Evolutionary conservation across 2,113 vertebrate genomes (phyloP).

Genomic region (Jaculus jaculus): DNA sequence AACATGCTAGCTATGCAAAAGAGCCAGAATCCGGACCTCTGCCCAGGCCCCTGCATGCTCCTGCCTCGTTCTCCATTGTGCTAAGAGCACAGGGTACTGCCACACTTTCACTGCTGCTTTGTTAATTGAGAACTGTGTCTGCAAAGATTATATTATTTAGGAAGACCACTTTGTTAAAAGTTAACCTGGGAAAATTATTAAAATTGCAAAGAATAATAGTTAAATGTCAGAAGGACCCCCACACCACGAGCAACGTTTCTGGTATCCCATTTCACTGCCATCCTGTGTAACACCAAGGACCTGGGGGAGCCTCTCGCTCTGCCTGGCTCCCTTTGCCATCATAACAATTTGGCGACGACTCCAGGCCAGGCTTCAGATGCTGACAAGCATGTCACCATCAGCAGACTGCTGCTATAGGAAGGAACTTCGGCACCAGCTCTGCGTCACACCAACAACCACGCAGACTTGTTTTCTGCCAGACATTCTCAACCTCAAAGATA

Average conservation of each 20-base stretch:
- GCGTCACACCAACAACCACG: not conserved
- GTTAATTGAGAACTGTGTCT: not conserved
- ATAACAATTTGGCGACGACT: not conserved
- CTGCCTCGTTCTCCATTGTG: not conserved
- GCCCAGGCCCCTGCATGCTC: too few species aligned
- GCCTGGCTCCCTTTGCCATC: slow-evolving; percentile 19
- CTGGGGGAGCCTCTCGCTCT: not conserved
- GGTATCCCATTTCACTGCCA: not conserved
- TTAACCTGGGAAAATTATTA: not conserved
- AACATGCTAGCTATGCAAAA: not conserved
- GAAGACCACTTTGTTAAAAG: not conserved
- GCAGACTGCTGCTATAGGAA: not conserved
- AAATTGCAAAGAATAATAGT: not conserved
- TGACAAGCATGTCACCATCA: slow-evolving; percentile 42
- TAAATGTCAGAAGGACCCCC: not conserved
- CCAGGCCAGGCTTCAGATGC: not conserved
- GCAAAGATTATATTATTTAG: not conserved
- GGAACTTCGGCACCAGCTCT: not conserved
- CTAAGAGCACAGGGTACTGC: not conserved
- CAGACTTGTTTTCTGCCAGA: not conserved
- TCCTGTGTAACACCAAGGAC: slow-evolving; percentile 25
- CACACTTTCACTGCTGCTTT: not conserved
- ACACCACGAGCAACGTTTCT: not conserved
- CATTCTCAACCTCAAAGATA: not conserved
- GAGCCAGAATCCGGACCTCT: not conserved